These are phyloP conservation scores for Umimayanthus kanabou DNA, from an alignment of 92 coral and sea anemone genomes.

Conservation along the genomic window DNA sequence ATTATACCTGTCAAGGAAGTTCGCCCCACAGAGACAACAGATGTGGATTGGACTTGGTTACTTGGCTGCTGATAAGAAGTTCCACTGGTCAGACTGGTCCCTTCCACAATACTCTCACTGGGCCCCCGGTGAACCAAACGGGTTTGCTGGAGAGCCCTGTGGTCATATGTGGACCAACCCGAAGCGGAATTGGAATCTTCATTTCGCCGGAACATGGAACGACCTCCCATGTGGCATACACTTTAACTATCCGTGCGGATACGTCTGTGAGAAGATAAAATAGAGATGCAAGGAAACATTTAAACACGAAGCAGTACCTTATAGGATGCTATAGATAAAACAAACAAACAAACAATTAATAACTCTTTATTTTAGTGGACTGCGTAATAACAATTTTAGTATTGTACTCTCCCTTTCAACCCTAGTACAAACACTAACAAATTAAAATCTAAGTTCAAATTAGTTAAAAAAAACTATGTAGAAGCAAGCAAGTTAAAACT, in stretches of 20 bases:
- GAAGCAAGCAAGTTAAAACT: no score
- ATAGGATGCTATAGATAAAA: no score
- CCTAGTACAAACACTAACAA: no score
- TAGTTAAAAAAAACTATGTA: no score
- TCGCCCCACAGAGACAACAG: background rate
- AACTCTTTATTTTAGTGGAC: no score
- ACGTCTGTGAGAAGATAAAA: background rate
- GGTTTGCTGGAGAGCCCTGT: background rate
- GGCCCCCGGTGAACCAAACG: background rate
- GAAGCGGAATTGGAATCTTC: background rate
- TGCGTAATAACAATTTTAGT: no score
- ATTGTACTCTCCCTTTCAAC: no score
- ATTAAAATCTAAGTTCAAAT: no score
- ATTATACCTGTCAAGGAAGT: slow-evolving; percentile 1
- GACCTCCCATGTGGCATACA: background rate
- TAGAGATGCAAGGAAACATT: background rate
- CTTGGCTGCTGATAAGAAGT: background rate
- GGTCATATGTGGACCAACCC: background rate
- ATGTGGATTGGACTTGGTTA: slow-evolving; percentile 3
- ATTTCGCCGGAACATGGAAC: background rate
- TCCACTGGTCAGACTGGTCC: background rate
- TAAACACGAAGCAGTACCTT: no score
- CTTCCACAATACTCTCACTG: background rate
- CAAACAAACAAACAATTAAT: no score
- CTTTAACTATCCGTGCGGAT: background rate